Conservation (phyloP, 2,113 vertebrate species). For the Nannobrachium achirus region DNA sequence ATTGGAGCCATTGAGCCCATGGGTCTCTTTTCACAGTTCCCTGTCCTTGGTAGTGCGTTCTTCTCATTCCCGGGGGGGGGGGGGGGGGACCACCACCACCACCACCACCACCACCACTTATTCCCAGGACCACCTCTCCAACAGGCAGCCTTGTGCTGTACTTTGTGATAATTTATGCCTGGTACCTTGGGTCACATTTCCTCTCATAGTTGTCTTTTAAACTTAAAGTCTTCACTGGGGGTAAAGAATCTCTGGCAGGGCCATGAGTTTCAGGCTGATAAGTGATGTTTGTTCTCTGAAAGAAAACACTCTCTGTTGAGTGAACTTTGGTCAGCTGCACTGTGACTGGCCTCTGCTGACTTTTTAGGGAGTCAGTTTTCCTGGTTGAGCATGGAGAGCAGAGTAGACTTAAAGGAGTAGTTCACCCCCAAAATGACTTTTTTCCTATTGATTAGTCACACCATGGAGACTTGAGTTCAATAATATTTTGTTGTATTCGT, state of each 20-base stretch:
- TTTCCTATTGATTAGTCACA: no score
- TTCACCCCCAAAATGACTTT: no score
- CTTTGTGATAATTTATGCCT: neutral
- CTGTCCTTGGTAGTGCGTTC: neutral
- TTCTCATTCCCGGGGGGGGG: no score
- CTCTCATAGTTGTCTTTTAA: no score
- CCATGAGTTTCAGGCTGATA: conserved; percentile 70
- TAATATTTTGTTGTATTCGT: no score
- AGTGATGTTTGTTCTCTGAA: conserved; percentile 71
- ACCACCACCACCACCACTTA: no score
- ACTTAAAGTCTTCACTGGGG: neutral
- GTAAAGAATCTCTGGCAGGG: neutral
- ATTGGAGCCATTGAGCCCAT: no score
- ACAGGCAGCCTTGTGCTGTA: no score
- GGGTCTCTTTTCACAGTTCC: neutral
- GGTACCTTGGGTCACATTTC: neutral
- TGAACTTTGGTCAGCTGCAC: conserved; percentile 72
- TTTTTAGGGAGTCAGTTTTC: conserved; percentile 11
- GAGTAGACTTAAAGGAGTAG: conserved; percentile 15
- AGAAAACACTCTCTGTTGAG: conserved; percentile 34
- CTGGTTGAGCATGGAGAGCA: conserved; percentile 14
- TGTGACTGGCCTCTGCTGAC: neutral
- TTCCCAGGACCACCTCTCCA: neutral
- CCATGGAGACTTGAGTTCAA: no score
- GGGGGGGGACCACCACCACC: no score